Conservation (phyloP, 1,140 invertebrate genomes). For the Diorhabda elongata region DNA sequence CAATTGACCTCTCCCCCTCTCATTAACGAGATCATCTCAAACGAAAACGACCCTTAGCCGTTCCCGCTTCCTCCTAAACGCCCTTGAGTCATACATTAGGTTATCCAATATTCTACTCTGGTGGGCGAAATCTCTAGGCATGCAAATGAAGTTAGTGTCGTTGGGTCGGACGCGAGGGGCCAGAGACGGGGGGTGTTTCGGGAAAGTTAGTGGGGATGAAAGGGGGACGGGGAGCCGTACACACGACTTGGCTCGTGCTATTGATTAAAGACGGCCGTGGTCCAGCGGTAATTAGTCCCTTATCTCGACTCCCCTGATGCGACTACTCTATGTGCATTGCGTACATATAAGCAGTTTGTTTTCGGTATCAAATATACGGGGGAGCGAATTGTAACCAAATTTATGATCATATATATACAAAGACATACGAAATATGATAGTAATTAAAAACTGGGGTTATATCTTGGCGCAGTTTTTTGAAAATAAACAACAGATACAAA, state of each 20-base stretch:
- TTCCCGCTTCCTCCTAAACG: slow-evolving; percentile 24
- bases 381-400: background rate
- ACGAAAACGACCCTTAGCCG: background rate
- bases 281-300: slow-evolving; percentile 47
- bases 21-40: slow-evolving; percentile 1
- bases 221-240: slow-evolving; percentile 24
- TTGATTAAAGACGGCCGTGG: slow-evolving; percentile 47
- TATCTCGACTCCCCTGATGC: slow-evolving; percentile 29
- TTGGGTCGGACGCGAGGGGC: slow-evolving; percentile 18
- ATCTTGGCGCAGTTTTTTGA: too few relatives aligned
- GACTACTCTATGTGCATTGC: slow-evolving; percentile 16
- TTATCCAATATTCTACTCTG: slow-evolving; percentile 48
- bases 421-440: background rate
- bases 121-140: slow-evolving; percentile 44
- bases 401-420: background rate
- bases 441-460: too few relatives aligned
- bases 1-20: slow-evolving; percentile 7
- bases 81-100: slow-evolving; percentile 42
- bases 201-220: slow-evolving; percentile 9
- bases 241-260: slow-evolving; percentile 43
- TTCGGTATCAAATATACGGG: background rate
- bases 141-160: slow-evolving; percentile 44
- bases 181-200: slow-evolving; percentile 10
- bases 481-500: too few relatives aligned
- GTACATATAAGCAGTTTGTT: slow-evolving; percentile 16